Conservation (phyloP, 2,113 vertebrate genomes). For the Passer montanus region DNA sequence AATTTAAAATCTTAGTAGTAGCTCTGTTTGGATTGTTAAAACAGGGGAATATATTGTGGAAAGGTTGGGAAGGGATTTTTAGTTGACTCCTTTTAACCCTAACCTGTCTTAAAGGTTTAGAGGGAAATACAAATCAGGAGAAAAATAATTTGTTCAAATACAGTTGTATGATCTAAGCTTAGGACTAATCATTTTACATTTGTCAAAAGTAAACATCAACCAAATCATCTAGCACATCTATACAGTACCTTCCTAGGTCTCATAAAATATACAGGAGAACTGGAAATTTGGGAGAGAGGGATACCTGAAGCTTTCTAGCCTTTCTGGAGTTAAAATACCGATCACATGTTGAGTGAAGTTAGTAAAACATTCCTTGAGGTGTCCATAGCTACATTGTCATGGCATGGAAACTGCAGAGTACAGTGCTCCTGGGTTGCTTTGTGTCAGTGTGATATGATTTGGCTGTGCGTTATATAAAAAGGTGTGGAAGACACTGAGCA, state of each 20-base stretch:
- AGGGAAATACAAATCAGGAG: not conserved
- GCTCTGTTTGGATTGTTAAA: not conserved
- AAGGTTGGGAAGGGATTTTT: not conserved
- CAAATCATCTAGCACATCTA: not conserved
- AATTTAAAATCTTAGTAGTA: not conserved
- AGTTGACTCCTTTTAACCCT: not conserved
- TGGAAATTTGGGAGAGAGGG: not conserved
- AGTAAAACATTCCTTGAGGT: not conserved
- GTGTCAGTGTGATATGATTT: not conserved
- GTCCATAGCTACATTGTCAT: rapidly evolving
- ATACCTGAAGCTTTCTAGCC: not conserved
- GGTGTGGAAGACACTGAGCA: not conserved
- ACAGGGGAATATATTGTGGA: not conserved
- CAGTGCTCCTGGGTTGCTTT: not conserved
- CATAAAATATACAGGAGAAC: not conserved
- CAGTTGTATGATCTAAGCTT: not conserved
- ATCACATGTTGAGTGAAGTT: not conserved
- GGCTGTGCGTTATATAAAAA: not conserved
- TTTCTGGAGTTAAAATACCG: not conserved
- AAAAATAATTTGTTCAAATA: not conserved
- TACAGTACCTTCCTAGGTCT: not conserved
- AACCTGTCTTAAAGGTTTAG: not conserved
- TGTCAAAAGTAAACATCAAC: not conserved
- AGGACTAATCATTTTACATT: not conserved
- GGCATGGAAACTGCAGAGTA: not conserved